A percentile compares a stretch with the other conserved stretches of the same genome.
Evolutionary conservation across 2,113 vertebrate species (phyloP).

Genomic region (Corythornis madagascariensis): DNA sequence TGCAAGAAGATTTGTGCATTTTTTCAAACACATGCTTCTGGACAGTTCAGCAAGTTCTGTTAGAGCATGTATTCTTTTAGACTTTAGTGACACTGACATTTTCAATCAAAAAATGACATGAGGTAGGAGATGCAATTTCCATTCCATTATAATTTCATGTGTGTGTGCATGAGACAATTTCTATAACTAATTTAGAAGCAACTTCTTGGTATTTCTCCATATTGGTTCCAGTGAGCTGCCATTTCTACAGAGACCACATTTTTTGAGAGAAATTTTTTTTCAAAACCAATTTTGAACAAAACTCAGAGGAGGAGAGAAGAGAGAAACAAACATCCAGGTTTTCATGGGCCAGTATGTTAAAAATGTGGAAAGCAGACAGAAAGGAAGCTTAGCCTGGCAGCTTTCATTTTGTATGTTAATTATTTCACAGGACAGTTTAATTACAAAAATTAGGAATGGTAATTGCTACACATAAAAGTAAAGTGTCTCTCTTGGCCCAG

Average conservation of each 20-base stretch:
- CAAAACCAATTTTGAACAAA: background rate
- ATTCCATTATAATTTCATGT: background rate
- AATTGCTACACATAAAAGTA: slow-evolving; percentile 50
- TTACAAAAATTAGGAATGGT: slow-evolving; percentile 57
- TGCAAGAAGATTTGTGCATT: background rate
- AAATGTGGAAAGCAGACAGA: background rate
- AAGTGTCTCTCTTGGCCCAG: slow-evolving; percentile 45
- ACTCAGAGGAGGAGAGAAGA: background rate
- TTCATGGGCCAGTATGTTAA: background rate
- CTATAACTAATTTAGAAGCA: background rate
- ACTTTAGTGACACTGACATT: background rate
- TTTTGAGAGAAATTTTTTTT: background rate
- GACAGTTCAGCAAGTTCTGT: background rate
- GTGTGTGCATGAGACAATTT: background rate
- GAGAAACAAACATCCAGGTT: background rate
- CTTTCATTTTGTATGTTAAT: background rate
- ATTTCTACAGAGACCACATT: background rate
- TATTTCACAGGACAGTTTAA: slow-evolving; percentile 37
- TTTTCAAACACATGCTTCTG: background rate
- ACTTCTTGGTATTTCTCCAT: background rate
- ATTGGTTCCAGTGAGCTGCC: background rate
- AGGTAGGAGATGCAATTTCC: background rate
- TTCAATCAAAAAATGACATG: background rate
- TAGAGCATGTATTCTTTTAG: background rate
- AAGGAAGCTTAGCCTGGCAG: background rate